A percentile compares a stretch with the other conserved stretches of the same genome.
Conservation (phyloP, 2,113 vertebrate genomes). For the Pipra filicauda region DNA sequence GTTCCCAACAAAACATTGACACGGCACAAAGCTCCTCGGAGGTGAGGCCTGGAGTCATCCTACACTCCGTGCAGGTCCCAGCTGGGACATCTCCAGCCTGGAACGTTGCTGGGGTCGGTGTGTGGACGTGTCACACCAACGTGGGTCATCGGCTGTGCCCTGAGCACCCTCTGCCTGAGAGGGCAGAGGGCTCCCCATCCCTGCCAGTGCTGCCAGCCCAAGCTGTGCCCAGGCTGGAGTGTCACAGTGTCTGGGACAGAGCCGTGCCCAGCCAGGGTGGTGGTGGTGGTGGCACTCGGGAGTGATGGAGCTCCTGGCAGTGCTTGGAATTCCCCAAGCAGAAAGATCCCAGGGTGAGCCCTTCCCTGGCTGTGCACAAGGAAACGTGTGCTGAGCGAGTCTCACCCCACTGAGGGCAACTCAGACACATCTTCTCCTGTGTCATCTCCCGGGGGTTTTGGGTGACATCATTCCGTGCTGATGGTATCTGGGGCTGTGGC, state of each 20-base stretch:
- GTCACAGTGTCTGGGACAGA: background rate
- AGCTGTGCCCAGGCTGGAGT: background rate
- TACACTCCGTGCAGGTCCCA: rapidly evolving
- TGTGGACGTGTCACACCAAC: rapidly evolving
- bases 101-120: background rate
- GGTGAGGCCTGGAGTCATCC: rapidly evolving
- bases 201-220: background rate
- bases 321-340: background rate
- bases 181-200: background rate
- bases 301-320: background rate
- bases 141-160: rapidly evolving
- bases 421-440: rapidly evolving
- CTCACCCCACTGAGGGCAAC: rapidly evolving
- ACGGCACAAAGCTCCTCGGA: background rate
- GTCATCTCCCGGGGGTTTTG: background rate
- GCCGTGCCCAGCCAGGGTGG: rapidly evolving
- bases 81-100: background rate
- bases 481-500: background rate
- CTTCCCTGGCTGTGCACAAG: rapidly evolving
- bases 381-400: rapidly evolving
- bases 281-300: background rate
- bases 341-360: background rate
- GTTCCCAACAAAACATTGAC: background rate
- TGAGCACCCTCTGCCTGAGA: background rate
- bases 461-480: background rate